Conservation (phyloP, 2,113 vertebrate species). For the Heteronetta atricapilla region DNA sequence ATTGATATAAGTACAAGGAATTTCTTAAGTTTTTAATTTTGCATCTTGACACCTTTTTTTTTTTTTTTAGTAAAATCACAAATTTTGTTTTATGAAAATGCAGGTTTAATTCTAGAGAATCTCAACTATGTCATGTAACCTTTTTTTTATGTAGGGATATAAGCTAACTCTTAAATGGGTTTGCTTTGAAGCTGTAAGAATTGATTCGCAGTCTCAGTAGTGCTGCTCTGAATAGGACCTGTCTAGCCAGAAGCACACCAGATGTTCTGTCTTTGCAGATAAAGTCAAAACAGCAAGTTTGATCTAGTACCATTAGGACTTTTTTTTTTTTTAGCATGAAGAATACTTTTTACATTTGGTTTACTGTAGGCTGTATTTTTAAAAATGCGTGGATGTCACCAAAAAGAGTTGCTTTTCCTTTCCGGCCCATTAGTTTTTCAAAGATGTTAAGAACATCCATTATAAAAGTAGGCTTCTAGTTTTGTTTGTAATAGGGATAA, state of each 20-base stretch:
- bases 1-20: not conserved
- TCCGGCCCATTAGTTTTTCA: not conserved
- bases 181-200: not conserved
- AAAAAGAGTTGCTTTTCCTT: not conserved
- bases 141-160: not conserved
- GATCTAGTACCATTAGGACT: not conserved
- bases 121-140: not conserved
- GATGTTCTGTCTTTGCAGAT: slow-evolving; percentile 27
- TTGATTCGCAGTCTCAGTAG: not conserved
- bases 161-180: not conserved
- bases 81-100: not conserved
- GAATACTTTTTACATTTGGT: not conserved
- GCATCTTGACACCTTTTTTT: not conserved
- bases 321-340: not conserved
- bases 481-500: not conserved
- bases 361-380: not conserved
- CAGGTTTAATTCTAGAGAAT: not conserved
- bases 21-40: not conserved
- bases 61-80: not conserved
- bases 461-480: not conserved
- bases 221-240: not conserved
- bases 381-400: not conserved
- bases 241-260: slow-evolving; percentile 5
- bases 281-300: slow-evolving; percentile 30
- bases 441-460: not conserved